Base-by-base conservation (phyloP, 2,888 invertebrate genomes). In the Rosalia funebris region DNA sequence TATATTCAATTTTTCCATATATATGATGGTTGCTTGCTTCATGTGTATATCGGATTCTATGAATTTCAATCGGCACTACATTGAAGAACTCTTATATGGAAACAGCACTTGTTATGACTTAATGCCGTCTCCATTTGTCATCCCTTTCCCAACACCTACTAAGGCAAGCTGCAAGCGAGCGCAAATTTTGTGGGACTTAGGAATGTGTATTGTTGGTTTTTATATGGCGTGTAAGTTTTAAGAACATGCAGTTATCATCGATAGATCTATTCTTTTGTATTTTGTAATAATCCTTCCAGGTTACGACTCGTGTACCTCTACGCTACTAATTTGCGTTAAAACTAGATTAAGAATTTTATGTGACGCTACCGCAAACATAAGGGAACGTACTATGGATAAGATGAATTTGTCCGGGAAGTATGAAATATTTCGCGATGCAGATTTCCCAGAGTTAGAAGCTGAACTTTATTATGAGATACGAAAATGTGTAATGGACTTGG, bases 391-490 rank as follows among this genome's bases (percentile, higher is more conserved):
- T 4, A 5, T 55, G 5, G 4, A 14, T 12, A 46, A 45, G 46
- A 20, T 46, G 34, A 17, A 37, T 14, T 36, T 45, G 15, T 37
- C 55, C 1, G 3, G 3, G 4, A 36, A 36, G 11, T 25, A 19
- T 36, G 45, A 44, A n/a, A 34, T 37, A 20, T 36, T 55, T 15
- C 20, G 10, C 1, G 55, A 55, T 37, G 55, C 45, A 14, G 46
- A 55, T n/a, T 14, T 34, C 37, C 46, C 46, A 17, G 46, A 32
- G 19, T 34, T 55, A 17, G 55, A 55, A 14, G 46, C 25, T 14
- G 11, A 55, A 55, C 15, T 55, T 10, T 55, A 37, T 19, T 5
- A 36, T 15, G 46, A 55, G 36, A 12, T 55, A 17, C 2, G 25
- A 9, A n/a, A 36, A 10, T 55, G 55, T 45, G 34, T 17, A 12